Conservation (phyloP, 2,888 invertebrate species). For the Miltochrista miniata region DNA sequence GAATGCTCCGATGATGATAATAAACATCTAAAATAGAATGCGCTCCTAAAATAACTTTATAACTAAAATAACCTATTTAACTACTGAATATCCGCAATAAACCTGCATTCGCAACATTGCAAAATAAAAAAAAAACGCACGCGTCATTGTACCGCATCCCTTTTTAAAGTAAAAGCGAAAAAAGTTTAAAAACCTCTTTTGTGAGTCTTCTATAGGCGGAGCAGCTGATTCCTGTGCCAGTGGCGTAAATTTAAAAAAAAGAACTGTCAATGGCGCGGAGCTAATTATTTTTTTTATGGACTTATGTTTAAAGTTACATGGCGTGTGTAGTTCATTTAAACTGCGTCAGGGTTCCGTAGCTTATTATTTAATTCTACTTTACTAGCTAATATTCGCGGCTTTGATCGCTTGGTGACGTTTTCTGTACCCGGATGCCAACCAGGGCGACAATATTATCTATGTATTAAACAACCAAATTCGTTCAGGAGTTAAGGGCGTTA, state of each 20-base stretch:
- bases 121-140: constrained; percentile 29
- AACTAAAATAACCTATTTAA: background rate
- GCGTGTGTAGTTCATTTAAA: background rate
- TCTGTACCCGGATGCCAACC: too few species aligned
- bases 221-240: constrained; percentile 50
- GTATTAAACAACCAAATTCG: too few species aligned
- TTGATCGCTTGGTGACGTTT: too few species aligned
- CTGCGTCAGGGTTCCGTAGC: constrained; percentile 19
- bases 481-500: too few species aligned
- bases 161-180: constrained; percentile 40
- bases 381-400: background rate
- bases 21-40: too few species aligned
- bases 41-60: too few species aligned
- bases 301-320: constrained; percentile 9
- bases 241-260: constrained; percentile 46
- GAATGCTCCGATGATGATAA: too few species aligned
- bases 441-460: too few species aligned
- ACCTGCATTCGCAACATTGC: constrained; percentile 23
- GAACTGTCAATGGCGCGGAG: constrained; percentile 40
- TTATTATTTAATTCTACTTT: background rate
- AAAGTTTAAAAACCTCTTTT: constrained; percentile 46
- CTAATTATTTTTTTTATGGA: constrained; percentile 37
- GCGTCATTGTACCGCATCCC: constrained; percentile 42
- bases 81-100: constrained; percentile 24
- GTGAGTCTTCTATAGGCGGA: constrained; percentile 36